Evolutionary conservation across 2,113 vertebrate species (phyloP), one percentile per base, ranked within the genome.

Genomic region (Kryptolebias marmoratus): DNA sequence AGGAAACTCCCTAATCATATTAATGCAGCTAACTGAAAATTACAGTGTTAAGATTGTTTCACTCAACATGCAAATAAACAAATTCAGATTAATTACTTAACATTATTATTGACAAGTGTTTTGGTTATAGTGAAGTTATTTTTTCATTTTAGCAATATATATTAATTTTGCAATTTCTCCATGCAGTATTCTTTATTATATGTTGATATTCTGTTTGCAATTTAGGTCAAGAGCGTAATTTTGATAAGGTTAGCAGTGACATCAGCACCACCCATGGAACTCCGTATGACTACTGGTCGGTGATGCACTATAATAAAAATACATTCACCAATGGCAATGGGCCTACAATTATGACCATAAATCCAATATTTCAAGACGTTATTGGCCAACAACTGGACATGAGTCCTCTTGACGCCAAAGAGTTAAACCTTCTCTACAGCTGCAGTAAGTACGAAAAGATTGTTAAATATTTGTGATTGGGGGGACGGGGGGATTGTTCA

Each of bases 351-450:
- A 0, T 95, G 27, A 96, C 96, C n/a, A 95, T 87, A 39, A 72
- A 77, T 36, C 76, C 93, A 0, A 83, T 88, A 1, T 97, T 95
- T 69, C 90, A 90, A 63, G 76, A 95, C 47, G 84, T 96, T 44
- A 96, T 97, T 61, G 96, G 96, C 11, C 96, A 98, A 71, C 47
- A 92, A 1, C 87, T 94, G 87, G 96, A 95, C 68, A 93, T 97
- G 91, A 97, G 96, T 32, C 90, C 94, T 48, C 91, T 75, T 4
- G 96, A 98, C 66, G 85, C 94, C n/a, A 44, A 73, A 75, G 96
- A 97, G 63, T 66, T 89, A 30, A 87, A 89, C 59, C 61, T 39
- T 3, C 87, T 60, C 1, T 97, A 97, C 87, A 94, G 94, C 39
- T 98, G 96, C 86, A 88, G 96, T 97, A 91, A 87, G 96, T 92